Conservation (phyloP, 2,888 invertebrate genomes). For the Liopterus haemorrhoidalis region DNA sequence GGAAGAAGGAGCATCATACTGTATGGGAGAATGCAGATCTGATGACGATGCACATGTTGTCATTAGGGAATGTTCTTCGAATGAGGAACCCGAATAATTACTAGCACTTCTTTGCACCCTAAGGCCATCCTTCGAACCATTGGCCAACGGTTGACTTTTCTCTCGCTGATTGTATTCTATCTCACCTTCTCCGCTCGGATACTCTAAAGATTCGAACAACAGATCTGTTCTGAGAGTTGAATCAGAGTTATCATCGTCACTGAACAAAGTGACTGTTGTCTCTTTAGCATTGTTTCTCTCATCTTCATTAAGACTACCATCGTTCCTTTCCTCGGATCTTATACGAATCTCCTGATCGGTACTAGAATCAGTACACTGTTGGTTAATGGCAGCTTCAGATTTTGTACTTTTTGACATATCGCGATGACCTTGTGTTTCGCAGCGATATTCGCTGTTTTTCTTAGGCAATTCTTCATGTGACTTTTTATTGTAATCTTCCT, state of each 20-base stretch:
- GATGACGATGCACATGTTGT: slow-evolving; percentile 44
- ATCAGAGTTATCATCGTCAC: slow-evolving; percentile 41
- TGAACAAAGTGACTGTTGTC: slow-evolving; percentile 40
- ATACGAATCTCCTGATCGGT: slow-evolving; percentile 24
- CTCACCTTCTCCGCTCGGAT: slow-evolving; percentile 39
- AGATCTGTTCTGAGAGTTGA: slow-evolving; percentile 41
- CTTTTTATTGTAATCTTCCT: slow-evolving; percentile 13
- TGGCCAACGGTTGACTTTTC: slow-evolving; percentile 38
- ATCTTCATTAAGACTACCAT: slow-evolving; percentile 24
- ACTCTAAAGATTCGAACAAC: slow-evolving; percentile 43
- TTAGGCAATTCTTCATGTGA: not conserved
- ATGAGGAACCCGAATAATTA: slow-evolving; percentile 38
- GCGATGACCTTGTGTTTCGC: slow-evolving; percentile 15
- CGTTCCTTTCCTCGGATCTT: slow-evolving; percentile 34
- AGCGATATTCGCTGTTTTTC: slow-evolving; percentile 13
- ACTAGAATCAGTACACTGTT: slow-evolving; percentile 31
- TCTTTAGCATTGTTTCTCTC: slow-evolving; percentile 31
- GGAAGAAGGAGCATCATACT: slow-evolving; percentile 40
- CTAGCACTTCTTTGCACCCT: slow-evolving; percentile 37
- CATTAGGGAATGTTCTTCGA: slow-evolving; percentile 43
- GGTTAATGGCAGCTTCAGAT: slow-evolving; percentile 2
- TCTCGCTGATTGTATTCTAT: slow-evolving; percentile 37
- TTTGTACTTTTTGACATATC: slow-evolving; percentile 16
- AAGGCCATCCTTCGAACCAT: slow-evolving; percentile 26
- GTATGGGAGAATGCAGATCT: slow-evolving; percentile 45